Evolutionary conservation across 2,797 vertebrate genomes (phyloP).

Genomic region (Pangasius larnaudii): DNA sequence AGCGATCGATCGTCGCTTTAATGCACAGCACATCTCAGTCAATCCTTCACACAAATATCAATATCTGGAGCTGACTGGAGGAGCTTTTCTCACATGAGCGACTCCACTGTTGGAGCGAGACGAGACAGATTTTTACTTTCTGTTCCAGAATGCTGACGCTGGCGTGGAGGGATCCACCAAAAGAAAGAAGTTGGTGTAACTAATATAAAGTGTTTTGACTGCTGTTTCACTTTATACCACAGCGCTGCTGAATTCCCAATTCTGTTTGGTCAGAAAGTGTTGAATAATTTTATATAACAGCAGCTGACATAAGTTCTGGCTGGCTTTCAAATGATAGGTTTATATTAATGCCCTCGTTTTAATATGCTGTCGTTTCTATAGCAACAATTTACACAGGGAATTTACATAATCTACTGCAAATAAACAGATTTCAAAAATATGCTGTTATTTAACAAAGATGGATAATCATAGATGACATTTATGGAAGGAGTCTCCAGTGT

Average conservation of each 20-base stretch:
- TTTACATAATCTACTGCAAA: not conserved
- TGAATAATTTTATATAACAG: not conserved
- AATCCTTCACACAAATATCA: slow-evolving; percentile 56
- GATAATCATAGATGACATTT: not conserved
- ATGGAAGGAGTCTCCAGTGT: not conserved
- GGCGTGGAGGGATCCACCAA: slow-evolving; percentile 4
- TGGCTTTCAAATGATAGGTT: not conserved
- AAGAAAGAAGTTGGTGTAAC: not conserved
- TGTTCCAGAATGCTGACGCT: slow-evolving; percentile 17
- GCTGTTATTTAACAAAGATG: not conserved
- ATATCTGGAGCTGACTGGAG: slow-evolving; percentile 48
- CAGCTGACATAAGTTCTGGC: not conserved
- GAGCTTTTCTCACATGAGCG: slow-evolving; percentile 45
- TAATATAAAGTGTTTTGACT: not conserved
- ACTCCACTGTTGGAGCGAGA: slow-evolving; percentile 37
- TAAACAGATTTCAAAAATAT: not conserved
- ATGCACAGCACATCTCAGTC: slow-evolving; percentile 44
- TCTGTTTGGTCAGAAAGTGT: not conserved
- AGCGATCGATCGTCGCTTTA: slow-evolving; percentile 54
- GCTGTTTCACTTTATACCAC: not conserved
- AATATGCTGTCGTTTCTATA: not conserved
- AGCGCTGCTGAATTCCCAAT: not conserved
- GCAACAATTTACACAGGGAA: not conserved
- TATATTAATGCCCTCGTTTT: not conserved
- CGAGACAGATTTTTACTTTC: slow-evolving; percentile 19